Percentiles rank a stretch among this genome's conserved stretches.
phyloP scores from a whole-genome alignment of 2,113 vertebrate species.

The Aphelocoma coerulescens region DNA sequence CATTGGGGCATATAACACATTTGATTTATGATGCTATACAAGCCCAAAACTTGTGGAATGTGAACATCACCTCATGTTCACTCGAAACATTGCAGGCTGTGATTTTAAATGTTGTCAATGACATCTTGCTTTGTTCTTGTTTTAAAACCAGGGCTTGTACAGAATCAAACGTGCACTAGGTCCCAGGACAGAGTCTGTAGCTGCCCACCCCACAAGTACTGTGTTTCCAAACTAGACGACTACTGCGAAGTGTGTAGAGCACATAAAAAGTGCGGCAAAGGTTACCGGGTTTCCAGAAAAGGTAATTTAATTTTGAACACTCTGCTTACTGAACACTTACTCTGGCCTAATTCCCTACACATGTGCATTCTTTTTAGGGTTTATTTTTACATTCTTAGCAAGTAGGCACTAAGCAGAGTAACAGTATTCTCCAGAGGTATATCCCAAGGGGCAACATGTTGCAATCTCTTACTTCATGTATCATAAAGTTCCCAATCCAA shows the following conservation, averaged over 20 bases:
- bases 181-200: slow-evolving; percentile 57
- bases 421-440: neutral
- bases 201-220: slow-evolving; percentile 58
- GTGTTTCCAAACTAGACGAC: neutral
- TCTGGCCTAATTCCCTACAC: neutral
- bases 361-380: neutral
- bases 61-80: neutral
- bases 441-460: neutral
- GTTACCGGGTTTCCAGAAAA: slow-evolving; percentile 37
- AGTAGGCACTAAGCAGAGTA: neutral
- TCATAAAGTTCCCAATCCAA: neutral
- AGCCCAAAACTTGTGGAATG: neutral
- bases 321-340: neutral
- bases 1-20: neutral
- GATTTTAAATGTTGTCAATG: neutral
- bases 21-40: neutral
- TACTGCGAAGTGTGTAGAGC: slow-evolving; percentile 22
- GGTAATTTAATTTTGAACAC: slow-evolving; percentile 22
- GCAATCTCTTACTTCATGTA: neutral
- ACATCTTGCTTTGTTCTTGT: neutral
- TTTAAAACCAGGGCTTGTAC: slow-evolving; percentile 42
- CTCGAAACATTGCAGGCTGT: neutral
- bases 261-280: slow-evolving; percentile 37
- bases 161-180: slow-evolving; percentile 31
- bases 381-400: neutral